Evolutionary conservation across 2,888 invertebrate species (phyloP), one percentile per base, ranked within the genome.

Genomic region (Minunthozetes semirufus): DNA sequence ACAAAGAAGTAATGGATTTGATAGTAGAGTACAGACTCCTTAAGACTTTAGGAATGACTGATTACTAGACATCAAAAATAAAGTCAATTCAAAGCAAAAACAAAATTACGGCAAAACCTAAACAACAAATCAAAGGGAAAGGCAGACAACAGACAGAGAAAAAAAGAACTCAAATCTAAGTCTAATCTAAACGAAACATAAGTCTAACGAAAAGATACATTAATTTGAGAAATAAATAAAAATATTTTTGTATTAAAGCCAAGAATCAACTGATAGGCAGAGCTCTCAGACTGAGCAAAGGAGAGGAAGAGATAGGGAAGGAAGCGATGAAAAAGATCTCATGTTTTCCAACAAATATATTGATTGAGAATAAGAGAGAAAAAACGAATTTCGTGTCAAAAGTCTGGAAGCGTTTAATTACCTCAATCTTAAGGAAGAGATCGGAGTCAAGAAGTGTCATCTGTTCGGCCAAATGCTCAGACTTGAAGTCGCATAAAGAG

Each of bases 381-480:
- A 19, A 50, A 50, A 50, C 19, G n/a, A 2, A 19, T n/a, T 50
- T 50, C 50, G 15, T 3, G 15, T 17, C 5, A 17, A 50, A 50
- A n/a, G 6, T n/a, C 1, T 42, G 11, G 11, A 42, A 42, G 8
- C 42, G 5, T 42, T 42, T 42, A 42, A 79, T 77, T 77, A 85
- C 85, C 82, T 98, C 96, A 80, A 99, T 95, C 82, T 93, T 92
- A 83, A 92, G 90, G 84, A 98, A 99, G 66, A 98, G 85, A 80
- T 95, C 92, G 0, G 96, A 92, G 84, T 99, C 99, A 53, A 99
- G 84, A 66, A 95, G 83, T 0, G 99, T 99, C 94, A 99, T 96
- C 85, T 99, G 98, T 82, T 97, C 96, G 22, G 99, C 99, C 63
- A 99, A 89, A 80, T 94, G 93, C 79, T 91, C 89, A 46, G 97